phyloP scores from a whole-genome alignment of 1,140 invertebrate genomes.

The Mizuhopecten yessoensis region DNA sequence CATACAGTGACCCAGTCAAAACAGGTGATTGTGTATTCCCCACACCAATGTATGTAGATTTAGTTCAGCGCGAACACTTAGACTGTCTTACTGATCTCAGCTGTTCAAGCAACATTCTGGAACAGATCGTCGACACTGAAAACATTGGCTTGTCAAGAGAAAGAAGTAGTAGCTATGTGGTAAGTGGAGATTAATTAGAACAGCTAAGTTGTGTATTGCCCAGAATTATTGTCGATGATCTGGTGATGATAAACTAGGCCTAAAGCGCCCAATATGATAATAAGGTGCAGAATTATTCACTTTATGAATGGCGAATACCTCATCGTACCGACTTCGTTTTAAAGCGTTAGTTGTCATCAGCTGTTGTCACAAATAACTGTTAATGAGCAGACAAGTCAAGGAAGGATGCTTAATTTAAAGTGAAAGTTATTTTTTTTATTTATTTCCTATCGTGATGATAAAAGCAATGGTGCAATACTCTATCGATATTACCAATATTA shows the following conservation, averaged over 20 bases:
- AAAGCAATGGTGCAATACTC: background rate
- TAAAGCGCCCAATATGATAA: slow-evolving; percentile 27
- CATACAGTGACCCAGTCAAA: background rate
- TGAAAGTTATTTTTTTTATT: too few relatives aligned
- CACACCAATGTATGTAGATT: slow-evolving; percentile 21
- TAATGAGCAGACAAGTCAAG: too few relatives aligned
- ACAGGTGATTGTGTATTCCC: slow-evolving; percentile 32
- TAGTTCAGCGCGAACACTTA: background rate
- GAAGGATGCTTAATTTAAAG: too few relatives aligned
- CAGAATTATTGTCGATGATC: background rate
- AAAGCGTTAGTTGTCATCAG: background rate
- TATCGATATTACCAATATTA: background rate
- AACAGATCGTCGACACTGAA: background rate
- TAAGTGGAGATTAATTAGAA: background rate
- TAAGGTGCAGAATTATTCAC: slow-evolving; percentile 24
- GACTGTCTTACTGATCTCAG: background rate
- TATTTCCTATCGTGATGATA: too few relatives aligned
- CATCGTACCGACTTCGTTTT: background rate
- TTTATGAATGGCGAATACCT: slow-evolving; percentile 5
- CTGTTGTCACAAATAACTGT: background rate
- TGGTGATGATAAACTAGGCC: background rate
- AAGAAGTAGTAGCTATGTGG: background rate
- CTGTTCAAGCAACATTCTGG: background rate
- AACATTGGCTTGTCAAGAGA: background rate
- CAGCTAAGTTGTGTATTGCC: background rate